Evolutionary conservation across 2,797 vertebrate genomes (phyloP).

Genomic region (Pyrocephalus nanus): DNA sequence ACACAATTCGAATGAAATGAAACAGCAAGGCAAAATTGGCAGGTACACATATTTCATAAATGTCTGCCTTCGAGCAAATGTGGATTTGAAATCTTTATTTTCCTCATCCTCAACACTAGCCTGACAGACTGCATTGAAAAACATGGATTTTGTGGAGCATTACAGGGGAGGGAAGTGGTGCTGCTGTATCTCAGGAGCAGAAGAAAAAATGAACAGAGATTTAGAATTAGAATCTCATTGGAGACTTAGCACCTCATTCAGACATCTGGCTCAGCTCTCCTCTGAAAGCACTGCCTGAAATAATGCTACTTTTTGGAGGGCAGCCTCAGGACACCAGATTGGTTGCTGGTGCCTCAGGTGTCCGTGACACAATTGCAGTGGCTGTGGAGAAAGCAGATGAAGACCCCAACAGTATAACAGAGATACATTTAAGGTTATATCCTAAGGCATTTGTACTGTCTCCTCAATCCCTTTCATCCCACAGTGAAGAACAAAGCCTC

Average conservation of each 20-base stretch:
- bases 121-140: not conserved
- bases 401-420: accelerated
- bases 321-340: not conserved
- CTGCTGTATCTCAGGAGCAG: not conserved
- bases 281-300: not conserved
- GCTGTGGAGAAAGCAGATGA: not conserved
- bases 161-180: not conserved
- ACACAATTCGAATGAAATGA: not conserved
- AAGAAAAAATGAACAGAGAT: not conserved
- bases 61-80: not conserved
- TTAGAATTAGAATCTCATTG: not conserved
- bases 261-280: not conserved
- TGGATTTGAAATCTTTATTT: not conserved
- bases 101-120: not conserved
- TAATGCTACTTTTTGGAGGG: not conserved
- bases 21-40: not conserved
- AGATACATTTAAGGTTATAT: not conserved
- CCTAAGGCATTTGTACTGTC: not conserved
- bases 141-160: not conserved
- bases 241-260: not conserved
- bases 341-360: not conserved
- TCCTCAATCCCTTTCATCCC: not conserved
- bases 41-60: not conserved
- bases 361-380: not conserved
- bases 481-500: not conserved